Conservation (phyloP, 2,888 invertebrate genomes). For the Orchestes rusci region DNA sequence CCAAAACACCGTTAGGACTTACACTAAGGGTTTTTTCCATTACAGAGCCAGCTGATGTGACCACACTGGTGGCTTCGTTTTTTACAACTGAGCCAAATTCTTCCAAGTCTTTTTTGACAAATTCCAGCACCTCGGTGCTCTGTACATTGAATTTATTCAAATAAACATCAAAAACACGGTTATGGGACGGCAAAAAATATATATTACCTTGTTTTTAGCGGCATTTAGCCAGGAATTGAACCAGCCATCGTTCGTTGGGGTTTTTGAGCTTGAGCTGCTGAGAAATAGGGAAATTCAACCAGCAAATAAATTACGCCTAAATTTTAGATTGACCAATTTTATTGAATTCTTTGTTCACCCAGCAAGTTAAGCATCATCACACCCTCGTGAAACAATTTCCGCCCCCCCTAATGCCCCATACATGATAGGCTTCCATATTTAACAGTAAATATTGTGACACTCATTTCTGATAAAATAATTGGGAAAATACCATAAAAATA, state of each 20-base stretch:
- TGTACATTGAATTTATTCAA: constrained; percentile 37
- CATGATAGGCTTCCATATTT: no score
- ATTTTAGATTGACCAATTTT: no score
- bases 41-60: constrained; percentile 57
- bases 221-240: constrained; percentile 43
- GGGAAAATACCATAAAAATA: no score
- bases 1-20: constrained; percentile 19
- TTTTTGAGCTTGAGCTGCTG: constrained; percentile 7
- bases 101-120: constrained; percentile 69
- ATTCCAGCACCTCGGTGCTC: constrained; percentile 68
- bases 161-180: no score
- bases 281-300: background rate
- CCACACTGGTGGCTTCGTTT: constrained; percentile 61
- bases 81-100: constrained; percentile 67
- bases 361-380: no score
- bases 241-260: constrained; percentile 36
- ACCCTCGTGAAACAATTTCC: no score
- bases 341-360: no score
- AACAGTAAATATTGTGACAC: no score
- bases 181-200: background rate
- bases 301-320: background rate
- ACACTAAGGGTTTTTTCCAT: constrained; percentile 66
- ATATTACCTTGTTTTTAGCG: constrained; percentile 41
- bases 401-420: no score
- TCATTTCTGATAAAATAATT: no score